These are phyloP conservation scores for Holothuria leucospilota DNA, from an alignment of 53 echinoderm and acorn worm species.

Conservation along the genomic window DNA sequence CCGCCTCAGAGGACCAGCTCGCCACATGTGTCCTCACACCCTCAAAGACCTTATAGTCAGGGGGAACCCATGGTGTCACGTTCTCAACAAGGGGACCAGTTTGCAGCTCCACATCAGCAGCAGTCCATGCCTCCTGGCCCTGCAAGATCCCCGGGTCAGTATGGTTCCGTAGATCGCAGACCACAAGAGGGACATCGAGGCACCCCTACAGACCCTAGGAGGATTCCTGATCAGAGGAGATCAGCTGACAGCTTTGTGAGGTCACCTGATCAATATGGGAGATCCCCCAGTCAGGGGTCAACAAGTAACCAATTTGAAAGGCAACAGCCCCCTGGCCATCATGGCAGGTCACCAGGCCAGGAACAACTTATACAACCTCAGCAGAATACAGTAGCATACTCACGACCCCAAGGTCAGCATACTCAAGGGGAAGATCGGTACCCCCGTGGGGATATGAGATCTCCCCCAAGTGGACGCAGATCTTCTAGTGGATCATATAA, in stretches of 20 bases:
- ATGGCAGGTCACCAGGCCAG: background rate
- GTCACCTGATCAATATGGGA: constrained; percentile 33
- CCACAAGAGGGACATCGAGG: constrained; percentile 14
- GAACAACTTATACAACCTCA: constrained; percentile 8
- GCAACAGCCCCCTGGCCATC: background rate
- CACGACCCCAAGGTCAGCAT: background rate
- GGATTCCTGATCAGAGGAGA: background rate
- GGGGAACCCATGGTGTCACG: constrained; percentile 13
- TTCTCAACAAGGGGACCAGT: constrained; percentile 32
- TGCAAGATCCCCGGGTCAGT: background rate
- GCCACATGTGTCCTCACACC: background rate
- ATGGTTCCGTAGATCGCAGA: background rate
- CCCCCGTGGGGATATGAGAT: background rate
- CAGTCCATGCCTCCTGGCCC: constrained; percentile 16
- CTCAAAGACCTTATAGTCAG: constrained; percentile 15
- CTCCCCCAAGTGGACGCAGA: constrained; percentile 4
- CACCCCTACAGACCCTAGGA: constrained; percentile 26
- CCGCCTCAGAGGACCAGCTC: constrained; percentile 32
- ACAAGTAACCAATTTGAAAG: constrained; percentile 39
- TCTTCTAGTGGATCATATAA: constrained; percentile 54
- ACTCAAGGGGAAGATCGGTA: background rate
- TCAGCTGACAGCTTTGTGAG: background rate
- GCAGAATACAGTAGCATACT: constrained; percentile 4
- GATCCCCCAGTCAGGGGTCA: constrained; percentile 18
- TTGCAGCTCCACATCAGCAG: background rate